A percentile compares a stretch with the other conserved stretches of the same genome.
Evolutionary conservation across 2,888 invertebrate genomes (phyloP).

Genomic region (Drosophila nigricruria): DNA sequence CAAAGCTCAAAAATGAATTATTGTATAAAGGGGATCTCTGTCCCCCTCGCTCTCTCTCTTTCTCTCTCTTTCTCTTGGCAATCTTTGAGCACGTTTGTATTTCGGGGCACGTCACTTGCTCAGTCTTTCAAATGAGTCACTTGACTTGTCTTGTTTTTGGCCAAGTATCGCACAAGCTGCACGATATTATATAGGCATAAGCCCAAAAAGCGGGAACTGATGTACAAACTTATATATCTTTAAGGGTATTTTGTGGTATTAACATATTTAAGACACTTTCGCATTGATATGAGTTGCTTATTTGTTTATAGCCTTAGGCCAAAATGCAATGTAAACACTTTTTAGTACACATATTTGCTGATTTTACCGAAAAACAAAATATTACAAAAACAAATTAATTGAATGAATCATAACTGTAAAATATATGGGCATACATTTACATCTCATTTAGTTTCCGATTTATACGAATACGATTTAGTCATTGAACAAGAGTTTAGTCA

Average conservation of each 20-base stretch:
- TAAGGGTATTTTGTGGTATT: conserved; percentile 16
- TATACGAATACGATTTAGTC: neutral
- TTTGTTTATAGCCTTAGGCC: conserved; percentile 11
- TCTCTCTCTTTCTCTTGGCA: conserved; percentile 7
- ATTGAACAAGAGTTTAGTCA: neutral
- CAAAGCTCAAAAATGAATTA: conserved; percentile 62
- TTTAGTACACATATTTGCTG: neutral
- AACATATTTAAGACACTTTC: conserved; percentile 15
- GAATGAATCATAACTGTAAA: conserved; percentile 6
- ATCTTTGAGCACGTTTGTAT: conserved; percentile 42
- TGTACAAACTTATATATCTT: neutral
- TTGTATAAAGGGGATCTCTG: conserved; percentile 43
- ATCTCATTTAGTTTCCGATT: neutral
- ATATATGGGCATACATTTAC: neutral
- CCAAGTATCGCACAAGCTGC: conserved; percentile 35
- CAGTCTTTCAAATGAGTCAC: conserved; percentile 49
- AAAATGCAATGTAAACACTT: conserved; percentile 16
- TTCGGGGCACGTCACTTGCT: conserved; percentile 34
- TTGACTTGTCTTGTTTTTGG: conserved; percentile 41
- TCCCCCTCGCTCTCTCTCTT: conserved; percentile 1
- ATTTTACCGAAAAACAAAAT: neutral
- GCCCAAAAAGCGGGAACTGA: conserved; percentile 29
- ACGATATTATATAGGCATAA: conserved; percentile 34
- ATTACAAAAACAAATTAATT: neutral
- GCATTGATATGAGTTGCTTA: conserved; percentile 4